These are phyloP conservation scores for Caenorhabditis japonica DNA, from an alignment of 2,888 invertebrate species.

Conservation along the genomic window DNA sequence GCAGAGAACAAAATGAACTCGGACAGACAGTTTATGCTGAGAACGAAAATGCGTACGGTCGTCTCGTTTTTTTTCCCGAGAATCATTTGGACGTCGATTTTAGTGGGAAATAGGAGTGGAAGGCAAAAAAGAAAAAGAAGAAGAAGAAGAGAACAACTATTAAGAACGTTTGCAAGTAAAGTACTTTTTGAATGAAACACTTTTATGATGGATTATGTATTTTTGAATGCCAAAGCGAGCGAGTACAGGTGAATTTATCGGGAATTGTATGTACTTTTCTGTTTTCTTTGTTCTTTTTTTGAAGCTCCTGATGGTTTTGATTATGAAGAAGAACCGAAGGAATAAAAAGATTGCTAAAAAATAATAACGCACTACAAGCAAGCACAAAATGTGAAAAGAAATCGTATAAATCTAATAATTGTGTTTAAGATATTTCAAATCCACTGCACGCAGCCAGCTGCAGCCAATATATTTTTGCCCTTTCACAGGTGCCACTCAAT, in stretches of 20 bases:
- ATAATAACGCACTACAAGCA: no score
- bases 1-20: no score
- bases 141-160: conserved; percentile 18
- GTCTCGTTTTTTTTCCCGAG: conserved; percentile 28
- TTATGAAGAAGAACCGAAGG: neutral
- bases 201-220: conserved; percentile 1
- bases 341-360: neutral
- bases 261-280: no score
- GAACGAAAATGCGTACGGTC: conserved; percentile 15
- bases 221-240: no score
- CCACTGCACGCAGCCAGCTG: conserved; percentile 24
- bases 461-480: neutral
- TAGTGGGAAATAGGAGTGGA: no score
- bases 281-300: no score
- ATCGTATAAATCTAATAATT: no score
- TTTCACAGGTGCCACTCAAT: conserved; percentile 23
- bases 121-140: no score
- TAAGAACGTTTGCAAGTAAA: conserved; percentile 13
- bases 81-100: conserved; percentile 18
- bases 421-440: no score
- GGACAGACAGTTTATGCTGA: neutral
- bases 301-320: no score
- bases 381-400: no score
- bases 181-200: conserved; percentile 23
- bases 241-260: no score